A percentile compares a stretch with the other conserved stretches of the same genome.
Conservation (phyloP, 2,113 vertebrate species). For the Ochotona princeps region DNA sequence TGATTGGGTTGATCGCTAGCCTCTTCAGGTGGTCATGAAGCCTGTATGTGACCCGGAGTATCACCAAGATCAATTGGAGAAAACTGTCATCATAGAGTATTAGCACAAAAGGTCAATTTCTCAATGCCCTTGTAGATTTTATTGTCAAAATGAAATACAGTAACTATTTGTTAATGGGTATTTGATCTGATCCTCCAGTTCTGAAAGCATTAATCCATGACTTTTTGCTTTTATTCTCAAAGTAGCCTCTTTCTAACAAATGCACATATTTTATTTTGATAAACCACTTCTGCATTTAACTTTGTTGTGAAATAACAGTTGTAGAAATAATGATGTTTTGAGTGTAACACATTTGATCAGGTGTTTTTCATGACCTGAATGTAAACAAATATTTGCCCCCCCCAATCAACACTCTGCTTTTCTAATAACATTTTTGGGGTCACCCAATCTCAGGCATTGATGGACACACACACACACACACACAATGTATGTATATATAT, state of each 20-base stretch:
- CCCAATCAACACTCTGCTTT: background rate
- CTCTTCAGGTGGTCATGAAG: constrained; percentile 41
- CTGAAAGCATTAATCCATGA: constrained; percentile 58
- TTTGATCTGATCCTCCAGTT: constrained; percentile 57
- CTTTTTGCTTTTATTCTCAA: constrained; percentile 44
- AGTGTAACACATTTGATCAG: background rate
- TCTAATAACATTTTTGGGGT: background rate
- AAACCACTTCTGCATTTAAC: constrained; percentile 2
- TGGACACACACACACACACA: too few relatives aligned
- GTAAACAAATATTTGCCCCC: background rate
- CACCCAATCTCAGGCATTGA: background rate
- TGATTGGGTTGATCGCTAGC: constrained; percentile 35
- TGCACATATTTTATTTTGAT: constrained; percentile 59
- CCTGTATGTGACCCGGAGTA: constrained; percentile 55
- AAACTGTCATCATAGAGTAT: constrained; percentile 30
- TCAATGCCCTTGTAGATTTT: constrained; percentile 63
- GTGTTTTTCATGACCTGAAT: background rate
- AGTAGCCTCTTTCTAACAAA: constrained; percentile 32
- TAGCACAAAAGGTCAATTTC: constrained; percentile 66
- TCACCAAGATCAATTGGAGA: constrained; percentile 42
- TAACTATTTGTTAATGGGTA: constrained; percentile 60
- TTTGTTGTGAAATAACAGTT: background rate
- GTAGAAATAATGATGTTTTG: background rate
- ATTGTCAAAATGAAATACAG: constrained; percentile 74
- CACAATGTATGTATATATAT: too few relatives aligned